Evolutionary conservation across 2,888 invertebrate species (phyloP), one percentile per base, ranked within the genome.

Genomic region (Torymus tubicola): DNA sequence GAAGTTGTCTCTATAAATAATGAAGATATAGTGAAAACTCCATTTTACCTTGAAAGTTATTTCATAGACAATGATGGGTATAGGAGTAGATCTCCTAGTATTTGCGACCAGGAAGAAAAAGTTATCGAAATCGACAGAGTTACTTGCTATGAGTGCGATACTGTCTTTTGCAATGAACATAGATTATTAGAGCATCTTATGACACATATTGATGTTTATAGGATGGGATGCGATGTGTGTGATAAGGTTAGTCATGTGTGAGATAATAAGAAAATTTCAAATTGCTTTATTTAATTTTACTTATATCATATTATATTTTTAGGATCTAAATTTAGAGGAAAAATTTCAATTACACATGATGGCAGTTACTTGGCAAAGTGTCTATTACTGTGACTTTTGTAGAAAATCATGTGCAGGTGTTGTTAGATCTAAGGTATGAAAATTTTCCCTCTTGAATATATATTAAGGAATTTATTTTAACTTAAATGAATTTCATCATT

Each of bases 291-390:
- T 71, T 55, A 53, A 18, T 50, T 18, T 67, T 21, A 11, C 58
- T 69, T 76, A 52, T 57, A 8, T 8, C 8, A 8, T 42, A 42
- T 42, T 42, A 8, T 24, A 58, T 73, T 83, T 81, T 60, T n/a
- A 84, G 84, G 83, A 84, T 69, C 75, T 84, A 55, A 84, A 81
- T 78, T 81, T 78, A 55, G 84, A 82, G 55, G 84, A 84, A 80
- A 84, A 84, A 72, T 84, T 83, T 78, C 84, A 84, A 79, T 21
- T 84, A n/a, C 84, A 84, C n/a, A 81, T 82, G 71, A 84, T 84
- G 84, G 83, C 84, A 58, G 82, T 84, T n/a, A 84, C 83, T 61
- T 83, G 84, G 77, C 84, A 84, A 21, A 84, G 84, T 68, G 58
- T 84, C 55, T 84, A 84, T 42, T 83, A 82, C 63, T 84, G 84